phyloP scores from a whole-genome alignment of 2,888 invertebrate genomes.

The Pollenia griseotomentosa region DNA sequence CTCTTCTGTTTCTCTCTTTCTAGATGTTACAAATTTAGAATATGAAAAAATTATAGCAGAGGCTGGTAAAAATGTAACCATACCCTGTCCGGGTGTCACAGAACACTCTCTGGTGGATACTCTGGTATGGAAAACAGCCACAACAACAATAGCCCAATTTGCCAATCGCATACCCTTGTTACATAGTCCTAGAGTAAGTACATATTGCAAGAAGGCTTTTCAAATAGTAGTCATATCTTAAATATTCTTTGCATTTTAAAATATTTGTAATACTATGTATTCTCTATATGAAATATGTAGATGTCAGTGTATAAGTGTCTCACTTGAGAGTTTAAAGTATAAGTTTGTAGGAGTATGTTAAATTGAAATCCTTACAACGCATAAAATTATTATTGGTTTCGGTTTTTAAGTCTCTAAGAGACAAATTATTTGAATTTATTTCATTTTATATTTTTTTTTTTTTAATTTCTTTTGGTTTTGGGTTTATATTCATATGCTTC shows the following conservation, averaged over 20 bases:
- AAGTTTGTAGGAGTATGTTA: not conserved
- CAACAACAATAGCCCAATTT: slow-evolving; percentile 84
- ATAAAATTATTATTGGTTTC: slow-evolving; percentile 65
- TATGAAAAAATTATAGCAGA: slow-evolving; percentile 87
- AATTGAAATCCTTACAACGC: slow-evolving; percentile 57
- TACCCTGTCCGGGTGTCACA: slow-evolving; percentile 88
- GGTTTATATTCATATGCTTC: slow-evolving; percentile 62
- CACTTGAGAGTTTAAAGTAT: not conserved
- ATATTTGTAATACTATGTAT: not conserved
- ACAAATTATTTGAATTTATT: slow-evolving; percentile 67
- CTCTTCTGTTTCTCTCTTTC: slow-evolving; percentile 37
- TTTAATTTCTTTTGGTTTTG: slow-evolving; percentile 1
- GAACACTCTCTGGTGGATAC: slow-evolving; percentile 88
- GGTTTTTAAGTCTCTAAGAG: slow-evolving; percentile 61
- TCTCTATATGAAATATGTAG: not conserved
- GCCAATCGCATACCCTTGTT: slow-evolving; percentile 84
- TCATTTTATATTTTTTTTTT: slow-evolving; percentile 25
- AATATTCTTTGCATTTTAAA: not conserved
- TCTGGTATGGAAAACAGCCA: slow-evolving; percentile 86
- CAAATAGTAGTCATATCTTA: not conserved
- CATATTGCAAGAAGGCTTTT: not conserved
- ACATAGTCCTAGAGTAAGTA: slow-evolving; percentile 84
- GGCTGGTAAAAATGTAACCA: slow-evolving; percentile 88
- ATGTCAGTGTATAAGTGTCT: not conserved
- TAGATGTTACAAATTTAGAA: slow-evolving; percentile 86